phyloP scores from a whole-genome alignment of 2,888 invertebrate species.

The Encarsia formosa region DNA sequence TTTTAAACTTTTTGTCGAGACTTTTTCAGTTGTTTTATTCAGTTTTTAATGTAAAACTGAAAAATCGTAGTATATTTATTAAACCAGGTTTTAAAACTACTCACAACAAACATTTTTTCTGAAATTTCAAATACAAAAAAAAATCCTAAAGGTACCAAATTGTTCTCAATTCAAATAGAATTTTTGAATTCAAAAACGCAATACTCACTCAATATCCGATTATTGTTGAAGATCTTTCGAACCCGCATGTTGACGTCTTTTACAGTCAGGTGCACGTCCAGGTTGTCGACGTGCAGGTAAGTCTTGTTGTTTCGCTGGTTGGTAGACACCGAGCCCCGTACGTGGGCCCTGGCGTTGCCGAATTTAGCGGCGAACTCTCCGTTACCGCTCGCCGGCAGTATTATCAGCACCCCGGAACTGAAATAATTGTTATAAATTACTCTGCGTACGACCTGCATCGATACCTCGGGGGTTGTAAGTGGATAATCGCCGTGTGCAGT shows the following conservation, averaged over 20 bases:
- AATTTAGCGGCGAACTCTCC: slow-evolving; percentile 66
- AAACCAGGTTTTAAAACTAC: too few species aligned
- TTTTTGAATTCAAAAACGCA: not conserved
- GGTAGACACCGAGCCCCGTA: slow-evolving; percentile 59
- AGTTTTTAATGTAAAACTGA: too few species aligned
- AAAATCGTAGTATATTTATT: too few species aligned
- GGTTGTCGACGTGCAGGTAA: slow-evolving; percentile 61
- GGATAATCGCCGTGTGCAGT: too few species aligned
- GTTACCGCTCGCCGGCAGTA: slow-evolving; percentile 68
- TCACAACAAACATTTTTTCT: too few species aligned
- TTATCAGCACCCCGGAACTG: slow-evolving; percentile 66
- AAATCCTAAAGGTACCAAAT: not conserved
- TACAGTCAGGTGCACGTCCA: slow-evolving; percentile 60
- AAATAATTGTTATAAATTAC: not conserved
- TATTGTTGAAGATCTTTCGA: slow-evolving; percentile 65
- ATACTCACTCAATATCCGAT: slow-evolving; percentile 64
- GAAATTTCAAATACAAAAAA: not conserved
- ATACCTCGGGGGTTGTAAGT: too few species aligned
- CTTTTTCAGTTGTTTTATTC: too few species aligned
- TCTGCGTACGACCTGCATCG: too few species aligned
- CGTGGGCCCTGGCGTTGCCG: slow-evolving; percentile 58
- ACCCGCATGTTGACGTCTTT: slow-evolving; percentile 63
- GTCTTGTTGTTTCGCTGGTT: slow-evolving; percentile 51
- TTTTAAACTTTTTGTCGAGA: too few species aligned
- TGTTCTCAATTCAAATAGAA: not conserved